A percentile compares a stretch with the other conserved stretches of the same genome.
Conservation (phyloP, 2,797 vertebrate genomes). For the Triplophysa yarkandensis region DNA sequence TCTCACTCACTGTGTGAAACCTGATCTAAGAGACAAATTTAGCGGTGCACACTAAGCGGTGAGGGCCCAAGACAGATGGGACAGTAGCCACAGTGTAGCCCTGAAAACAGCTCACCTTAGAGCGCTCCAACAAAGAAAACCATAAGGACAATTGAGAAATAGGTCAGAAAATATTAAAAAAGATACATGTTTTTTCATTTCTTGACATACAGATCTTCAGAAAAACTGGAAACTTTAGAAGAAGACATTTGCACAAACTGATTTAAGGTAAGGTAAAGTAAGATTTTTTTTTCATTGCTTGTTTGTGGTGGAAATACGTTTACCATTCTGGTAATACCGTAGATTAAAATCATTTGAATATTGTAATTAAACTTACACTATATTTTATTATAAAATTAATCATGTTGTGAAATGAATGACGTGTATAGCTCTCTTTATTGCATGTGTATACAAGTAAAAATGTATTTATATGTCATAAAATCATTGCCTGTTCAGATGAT, state of each 20-base stretch:
- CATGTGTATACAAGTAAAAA: background rate
- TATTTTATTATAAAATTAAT: background rate
- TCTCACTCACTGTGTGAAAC: slow-evolving; percentile 86
- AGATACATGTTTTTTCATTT: slow-evolving; percentile 55
- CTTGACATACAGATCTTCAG: slow-evolving; percentile 30
- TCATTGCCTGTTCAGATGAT: slow-evolving; percentile 2
- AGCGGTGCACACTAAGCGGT: slow-evolving; percentile 83
- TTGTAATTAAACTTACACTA: background rate
- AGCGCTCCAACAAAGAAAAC: slow-evolving; percentile 60
- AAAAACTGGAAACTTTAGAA: slow-evolving; percentile 66
- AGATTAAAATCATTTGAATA: background rate
- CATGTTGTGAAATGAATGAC: background rate
- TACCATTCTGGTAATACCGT: background rate
- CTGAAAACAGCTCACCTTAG: slow-evolving; percentile 60
- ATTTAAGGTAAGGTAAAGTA: slow-evolving; percentile 65
- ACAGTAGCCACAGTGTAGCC: slow-evolving; percentile 68
- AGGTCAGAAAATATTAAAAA: slow-evolving; percentile 50
- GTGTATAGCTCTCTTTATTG: background rate
- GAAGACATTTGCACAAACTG: slow-evolving; percentile 54
- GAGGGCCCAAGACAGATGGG: slow-evolving; percentile 86
- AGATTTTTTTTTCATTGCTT: background rate
- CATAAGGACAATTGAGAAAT: slow-evolving; percentile 14
- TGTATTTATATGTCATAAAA: background rate
- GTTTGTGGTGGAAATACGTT: background rate
- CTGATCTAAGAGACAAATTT: slow-evolving; percentile 95